Evolutionary conservation across 2,113 vertebrate genomes (phyloP).

Genomic region (Vireo altiloquus): DNA sequence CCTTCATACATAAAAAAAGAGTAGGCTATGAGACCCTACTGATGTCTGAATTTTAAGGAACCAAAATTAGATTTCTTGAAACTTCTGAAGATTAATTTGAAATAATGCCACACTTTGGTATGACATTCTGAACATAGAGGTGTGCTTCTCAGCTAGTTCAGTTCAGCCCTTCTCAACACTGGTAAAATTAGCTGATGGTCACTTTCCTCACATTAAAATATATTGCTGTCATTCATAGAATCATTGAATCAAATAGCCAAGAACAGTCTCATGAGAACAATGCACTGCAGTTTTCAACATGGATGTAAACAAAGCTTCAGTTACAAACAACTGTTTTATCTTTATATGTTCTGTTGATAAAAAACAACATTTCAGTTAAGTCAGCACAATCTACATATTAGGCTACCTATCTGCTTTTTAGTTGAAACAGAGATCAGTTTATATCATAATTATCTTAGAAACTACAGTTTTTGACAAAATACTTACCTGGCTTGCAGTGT

Average conservation of each 20-base stretch:
- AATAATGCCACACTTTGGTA: accelerated
- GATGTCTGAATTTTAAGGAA: not conserved
- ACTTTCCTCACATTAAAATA: not conserved
- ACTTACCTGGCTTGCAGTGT: not conserved
- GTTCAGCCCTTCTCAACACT: not conserved
- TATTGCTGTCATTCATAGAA: not conserved
- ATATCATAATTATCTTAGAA: not conserved
- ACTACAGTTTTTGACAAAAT: not conserved
- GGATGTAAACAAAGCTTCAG: not conserved
- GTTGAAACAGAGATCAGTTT: not conserved
- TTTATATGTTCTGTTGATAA: not conserved
- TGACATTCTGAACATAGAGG: not conserved
- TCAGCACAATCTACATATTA: not conserved
- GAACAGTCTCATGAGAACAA: not conserved
- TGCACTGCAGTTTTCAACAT: not conserved
- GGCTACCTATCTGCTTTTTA: not conserved
- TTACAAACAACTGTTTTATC: not conserved
- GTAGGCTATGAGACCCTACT: not conserved
- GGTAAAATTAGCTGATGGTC: not conserved
- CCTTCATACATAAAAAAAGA: not conserved
- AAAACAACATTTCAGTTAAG: not conserved
- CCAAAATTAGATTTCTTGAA: not conserved
- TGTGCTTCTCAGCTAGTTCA: not conserved
- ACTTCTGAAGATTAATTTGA: not conserved
- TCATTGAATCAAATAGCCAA: not conserved